A percentile compares a stretch with the other conserved stretches of the same genome.
phyloP scores from a whole-genome alignment of 2,888 invertebrate genomes.

The Actias luna region DNA sequence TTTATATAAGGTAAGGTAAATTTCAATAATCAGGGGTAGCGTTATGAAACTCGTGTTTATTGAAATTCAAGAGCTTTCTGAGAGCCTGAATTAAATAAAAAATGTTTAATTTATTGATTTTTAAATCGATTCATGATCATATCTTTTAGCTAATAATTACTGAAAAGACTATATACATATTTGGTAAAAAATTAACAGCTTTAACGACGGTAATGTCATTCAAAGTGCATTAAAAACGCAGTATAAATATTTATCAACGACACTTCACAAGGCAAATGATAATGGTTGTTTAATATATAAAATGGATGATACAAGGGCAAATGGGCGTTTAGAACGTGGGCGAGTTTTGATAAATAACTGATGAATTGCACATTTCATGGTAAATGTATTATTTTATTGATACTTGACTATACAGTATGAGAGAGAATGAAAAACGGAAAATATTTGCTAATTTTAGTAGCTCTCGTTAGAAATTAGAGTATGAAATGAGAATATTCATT shows the following conservation, averaged over 20 bases:
- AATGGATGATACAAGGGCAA: slow-evolving; percentile 44
- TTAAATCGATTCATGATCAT: no score
- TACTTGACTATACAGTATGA: slow-evolving; percentile 1
- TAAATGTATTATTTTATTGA: slow-evolving; percentile 26
- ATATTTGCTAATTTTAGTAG: background rate
- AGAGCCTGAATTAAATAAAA: no score
- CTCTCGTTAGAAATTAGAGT: background rate
- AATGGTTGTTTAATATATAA: slow-evolving; percentile 48
- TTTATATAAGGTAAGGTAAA: no score
- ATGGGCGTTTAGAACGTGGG: slow-evolving; percentile 28
- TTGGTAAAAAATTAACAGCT: no score
- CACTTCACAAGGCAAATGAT: background rate
- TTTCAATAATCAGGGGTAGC: no score
- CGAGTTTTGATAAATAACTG: slow-evolving; percentile 53
- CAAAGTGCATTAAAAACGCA: background rate
- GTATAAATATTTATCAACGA: background rate
- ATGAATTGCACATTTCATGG: slow-evolving; percentile 52
- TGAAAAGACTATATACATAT: no score
- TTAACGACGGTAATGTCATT: no score
- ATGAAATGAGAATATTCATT: background rate
- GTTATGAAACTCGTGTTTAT: no score
- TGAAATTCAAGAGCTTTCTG: no score
- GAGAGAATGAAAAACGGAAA: background rate
- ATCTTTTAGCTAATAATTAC: no score
- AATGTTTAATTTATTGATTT: no score